Percentiles rank a stretch among this genome's conserved stretches.
Evolutionary conservation across 2,888 invertebrate genomes (phyloP).

Genomic region (Tridacna crocea): DNA sequence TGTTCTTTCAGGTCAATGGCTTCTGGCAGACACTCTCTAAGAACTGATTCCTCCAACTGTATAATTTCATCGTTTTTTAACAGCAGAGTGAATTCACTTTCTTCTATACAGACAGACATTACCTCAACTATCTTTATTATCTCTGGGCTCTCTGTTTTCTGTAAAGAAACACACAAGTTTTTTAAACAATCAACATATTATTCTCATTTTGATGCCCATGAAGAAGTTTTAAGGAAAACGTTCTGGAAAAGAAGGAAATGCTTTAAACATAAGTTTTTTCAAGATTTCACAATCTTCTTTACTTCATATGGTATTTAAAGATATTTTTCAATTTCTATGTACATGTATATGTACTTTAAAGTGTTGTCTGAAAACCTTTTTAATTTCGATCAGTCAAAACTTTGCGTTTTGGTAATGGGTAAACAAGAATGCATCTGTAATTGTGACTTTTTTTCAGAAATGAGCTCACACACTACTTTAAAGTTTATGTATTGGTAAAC

Average conservation of each 20-base stretch:
- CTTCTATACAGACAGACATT: neutral
- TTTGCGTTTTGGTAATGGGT: neutral
- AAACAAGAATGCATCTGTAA: neutral
- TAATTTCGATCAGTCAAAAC: neutral
- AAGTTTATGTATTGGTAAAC: no score
- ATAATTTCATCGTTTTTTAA: neutral
- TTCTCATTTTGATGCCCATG: neutral
- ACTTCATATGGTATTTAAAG: neutral
- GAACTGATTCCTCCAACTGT: neutral
- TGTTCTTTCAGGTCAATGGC: neutral
- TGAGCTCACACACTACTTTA: no score
- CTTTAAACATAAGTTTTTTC: neutral
- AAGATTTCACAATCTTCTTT: neutral
- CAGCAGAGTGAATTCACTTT: neutral
- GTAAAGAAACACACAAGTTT: neutral
- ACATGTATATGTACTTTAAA: no score
- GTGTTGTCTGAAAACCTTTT: neutral
- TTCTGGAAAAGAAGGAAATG: no score
- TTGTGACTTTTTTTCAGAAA: neutral
- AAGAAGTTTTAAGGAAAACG: neutral
- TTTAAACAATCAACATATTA: neutral
- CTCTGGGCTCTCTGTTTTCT: constrained; percentile 3
- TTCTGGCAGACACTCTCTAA: neutral
- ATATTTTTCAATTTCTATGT: neutral
- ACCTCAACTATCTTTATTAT: neutral